These are phyloP conservation scores for Macrosteles quadrilineatus DNA, from an alignment of 1,140 invertebrate genomes.

Conservation along the genomic window DNA sequence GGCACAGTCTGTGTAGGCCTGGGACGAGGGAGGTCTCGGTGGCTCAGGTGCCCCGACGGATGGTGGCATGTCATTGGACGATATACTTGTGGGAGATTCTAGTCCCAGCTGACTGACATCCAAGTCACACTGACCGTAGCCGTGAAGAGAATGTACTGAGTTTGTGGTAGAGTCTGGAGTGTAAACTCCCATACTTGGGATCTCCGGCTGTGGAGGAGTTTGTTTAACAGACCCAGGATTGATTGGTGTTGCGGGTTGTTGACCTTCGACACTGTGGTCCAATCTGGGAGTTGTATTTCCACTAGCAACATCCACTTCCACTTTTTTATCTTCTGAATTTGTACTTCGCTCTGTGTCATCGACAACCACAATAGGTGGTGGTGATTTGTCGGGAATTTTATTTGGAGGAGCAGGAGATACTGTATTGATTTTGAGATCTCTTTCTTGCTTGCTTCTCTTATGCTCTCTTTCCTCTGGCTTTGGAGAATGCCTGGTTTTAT, in stretches of 20 bases:
- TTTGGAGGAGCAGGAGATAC: conserved; percentile 45
- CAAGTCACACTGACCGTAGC: conserved; percentile 74
- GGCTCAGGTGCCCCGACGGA: conserved; percentile 34
- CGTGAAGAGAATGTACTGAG: conserved; percentile 77
- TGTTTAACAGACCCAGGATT: conserved; percentile 54
- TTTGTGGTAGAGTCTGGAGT: conserved; percentile 83
- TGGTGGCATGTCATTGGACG: conserved; percentile 70
- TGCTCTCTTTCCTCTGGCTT: conserved; percentile 10
- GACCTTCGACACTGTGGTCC: conserved; percentile 38
- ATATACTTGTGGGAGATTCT: conserved; percentile 84
- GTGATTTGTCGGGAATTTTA: conserved; percentile 36
- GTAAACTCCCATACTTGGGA: conserved; percentile 78
- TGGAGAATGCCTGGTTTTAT: not conserved
- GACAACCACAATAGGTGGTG: conserved; percentile 40
- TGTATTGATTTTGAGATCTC: conserved; percentile 28
- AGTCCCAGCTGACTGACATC: conserved; percentile 81
- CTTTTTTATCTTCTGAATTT: not conserved
- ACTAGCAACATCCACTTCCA: conserved; percentile 31
- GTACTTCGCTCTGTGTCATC: conserved; percentile 42
- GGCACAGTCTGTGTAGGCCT: conserved; percentile 44
- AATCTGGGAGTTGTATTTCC: conserved; percentile 38
- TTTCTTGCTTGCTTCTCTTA: not conserved
- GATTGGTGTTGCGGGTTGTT: conserved; percentile 42
- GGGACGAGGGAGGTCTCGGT: conserved; percentile 35
- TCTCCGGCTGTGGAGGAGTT: conserved; percentile 59